Evolutionary conservation across 2,888 invertebrate genomes (phyloP), one percentile per base, ranked within the genome.

Genomic region (Hartigia nigra): DNA sequence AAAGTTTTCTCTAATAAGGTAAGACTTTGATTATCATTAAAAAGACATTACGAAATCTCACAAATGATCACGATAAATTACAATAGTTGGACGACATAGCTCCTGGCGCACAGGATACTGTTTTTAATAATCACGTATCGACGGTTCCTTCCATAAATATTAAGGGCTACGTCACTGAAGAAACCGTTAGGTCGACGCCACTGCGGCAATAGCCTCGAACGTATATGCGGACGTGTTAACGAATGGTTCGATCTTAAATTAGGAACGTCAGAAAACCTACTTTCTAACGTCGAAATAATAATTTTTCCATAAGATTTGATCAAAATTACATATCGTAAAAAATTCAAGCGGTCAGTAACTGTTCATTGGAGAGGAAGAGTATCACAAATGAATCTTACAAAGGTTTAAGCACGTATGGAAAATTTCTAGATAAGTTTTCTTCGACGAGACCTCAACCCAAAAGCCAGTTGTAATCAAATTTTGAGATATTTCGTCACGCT

Each of bases 81-180:
- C n/a, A n/a, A n/a, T n/a, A 2, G 23, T 55, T 5, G 55, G 9
- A 55, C 14, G 39, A 1, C 4, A 39, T 55, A 2, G 23, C 9
- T 23, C 23, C 9, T 23, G 23, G 1, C 23, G 55, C 55, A 23
- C 9, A 23, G 9, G 9, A 55, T 55, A 55, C 9, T 23, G 23
- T 55, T 23, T 55, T 23, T 23, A 55, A 55, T 55, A 55, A 23
- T 23, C 23, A 2, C 55, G 23, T 23, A 9, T 14, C 55, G 55
- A 23, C 9, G 9, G 9, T 23, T 23, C 55, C 55, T 23, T 9
- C 23, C 9, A 55, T 23, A 55, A 55, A 55, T 55, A 23, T 72
- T 34, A 31, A 72, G 31, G 72, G 72, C 72, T 72, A 34, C 72
- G 72, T 34, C 72, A 34, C 31, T 72, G 34, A 31, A 72, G 72